Percentiles rank a stretch among this genome's conserved stretches.
Evolutionary conservation across 35 echinoderm and acorn worm genomes (phyloP).

Genomic region (Apostichopus californicus): DNA sequence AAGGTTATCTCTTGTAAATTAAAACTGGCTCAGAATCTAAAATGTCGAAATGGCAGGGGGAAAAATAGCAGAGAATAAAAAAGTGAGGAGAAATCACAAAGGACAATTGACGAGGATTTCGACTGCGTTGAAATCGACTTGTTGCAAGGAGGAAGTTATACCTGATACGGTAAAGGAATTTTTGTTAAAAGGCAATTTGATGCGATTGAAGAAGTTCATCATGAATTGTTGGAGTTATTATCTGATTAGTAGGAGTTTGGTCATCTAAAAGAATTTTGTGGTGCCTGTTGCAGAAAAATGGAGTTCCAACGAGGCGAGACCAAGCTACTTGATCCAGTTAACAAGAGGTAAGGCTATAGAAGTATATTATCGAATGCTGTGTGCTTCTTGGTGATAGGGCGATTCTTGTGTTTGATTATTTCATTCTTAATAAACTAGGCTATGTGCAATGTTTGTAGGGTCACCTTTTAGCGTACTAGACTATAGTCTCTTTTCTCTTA

Average conservation of each 20-base stretch:
- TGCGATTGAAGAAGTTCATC: background rate
- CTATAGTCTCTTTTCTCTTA: too few species aligned
- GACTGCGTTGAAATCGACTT: background rate
- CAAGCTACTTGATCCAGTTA: background rate
- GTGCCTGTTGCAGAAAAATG: constrained; percentile 28
- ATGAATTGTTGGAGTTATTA: background rate
- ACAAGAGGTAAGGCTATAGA: constrained; percentile 51
- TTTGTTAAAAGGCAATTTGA: constrained; percentile 10
- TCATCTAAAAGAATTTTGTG: constrained; percentile 23
- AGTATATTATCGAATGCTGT: constrained; percentile 39
- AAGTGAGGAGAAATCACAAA: background rate
- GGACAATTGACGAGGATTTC: background rate
- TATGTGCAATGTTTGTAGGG: too few species aligned
- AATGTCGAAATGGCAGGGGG: background rate
- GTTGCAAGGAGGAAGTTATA: constrained; percentile 8
- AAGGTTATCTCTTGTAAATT: too few species aligned
- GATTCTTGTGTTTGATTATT: too few species aligned
- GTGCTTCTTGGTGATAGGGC: constrained; percentile 32
- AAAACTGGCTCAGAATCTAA: too few species aligned
- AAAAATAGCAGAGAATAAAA: background rate
- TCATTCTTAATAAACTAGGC: too few species aligned
- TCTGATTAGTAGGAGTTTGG: constrained; percentile 10
- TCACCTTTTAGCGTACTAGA: too few species aligned
- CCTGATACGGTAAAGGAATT: background rate
- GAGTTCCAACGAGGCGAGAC: constrained; percentile 5